These are phyloP conservation scores for Mamestra brassicae DNA, from an alignment of 2,888 invertebrate genomes.

Conservation along the genomic window DNA sequence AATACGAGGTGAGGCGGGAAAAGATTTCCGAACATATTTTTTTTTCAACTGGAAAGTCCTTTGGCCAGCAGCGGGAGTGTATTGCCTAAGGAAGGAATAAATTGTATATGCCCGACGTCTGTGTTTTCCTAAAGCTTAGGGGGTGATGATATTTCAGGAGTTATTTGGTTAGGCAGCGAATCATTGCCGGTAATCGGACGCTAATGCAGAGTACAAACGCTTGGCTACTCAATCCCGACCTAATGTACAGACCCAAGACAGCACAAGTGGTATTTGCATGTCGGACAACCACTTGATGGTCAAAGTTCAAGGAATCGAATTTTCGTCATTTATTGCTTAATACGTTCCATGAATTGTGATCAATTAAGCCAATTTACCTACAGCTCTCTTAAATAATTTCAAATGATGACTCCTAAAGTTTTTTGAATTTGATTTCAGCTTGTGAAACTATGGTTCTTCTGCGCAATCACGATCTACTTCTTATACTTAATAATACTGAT, in stretches of 20 bases:
- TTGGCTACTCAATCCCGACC: not conserved
- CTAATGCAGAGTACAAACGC: not conserved
- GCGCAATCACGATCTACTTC: constrained; percentile 95
- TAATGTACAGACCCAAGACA: no score
- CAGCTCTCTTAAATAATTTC: not conserved
- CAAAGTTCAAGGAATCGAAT: not conserved
- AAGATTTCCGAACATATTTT: not conserved
- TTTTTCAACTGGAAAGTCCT: not conserved
- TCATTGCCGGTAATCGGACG: not conserved
- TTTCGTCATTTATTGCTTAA: not conserved
- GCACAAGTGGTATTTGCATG: not conserved
- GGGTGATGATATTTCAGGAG: not conserved
- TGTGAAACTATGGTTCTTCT: constrained; percentile 97
- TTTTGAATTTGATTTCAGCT: constrained; percentile 90
- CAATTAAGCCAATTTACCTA: not conserved
- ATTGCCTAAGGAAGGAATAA: not conserved
- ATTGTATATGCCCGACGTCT: not conserved
- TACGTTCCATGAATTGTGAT: not conserved
- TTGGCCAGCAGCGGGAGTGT: not conserved
- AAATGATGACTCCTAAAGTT: not conserved
- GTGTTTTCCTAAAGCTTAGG: not conserved
- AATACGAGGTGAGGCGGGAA: not conserved
- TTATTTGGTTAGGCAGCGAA: not conserved
- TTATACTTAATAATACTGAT: constrained; percentile 96
- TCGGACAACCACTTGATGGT: no score